Evolutionary conservation across 2,113 vertebrate genomes (phyloP).

Genomic region (Oncorhynchus gorbuscha): DNA sequence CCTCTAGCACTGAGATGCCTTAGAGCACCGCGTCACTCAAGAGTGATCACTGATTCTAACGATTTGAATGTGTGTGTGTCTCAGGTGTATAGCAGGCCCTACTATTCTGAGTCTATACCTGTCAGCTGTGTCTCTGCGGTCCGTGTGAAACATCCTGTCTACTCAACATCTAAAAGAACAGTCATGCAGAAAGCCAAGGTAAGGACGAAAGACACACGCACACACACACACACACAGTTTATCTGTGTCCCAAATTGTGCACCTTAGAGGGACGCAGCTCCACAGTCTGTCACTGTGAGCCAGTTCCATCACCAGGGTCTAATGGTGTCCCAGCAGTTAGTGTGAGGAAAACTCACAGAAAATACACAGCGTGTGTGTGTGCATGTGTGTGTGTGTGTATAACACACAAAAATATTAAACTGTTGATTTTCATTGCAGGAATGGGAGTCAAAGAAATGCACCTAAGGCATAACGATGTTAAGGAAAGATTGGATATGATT

Average conservation of each 20-base stretch:
- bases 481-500: neutral
- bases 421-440: slow-evolving; percentile 73
- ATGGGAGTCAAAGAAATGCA: slow-evolving; percentile 94
- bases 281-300: too few relatives aligned
- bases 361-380: neutral
- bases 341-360: too few relatives aligned
- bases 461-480: slow-evolving; percentile 61
- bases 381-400: neutral
- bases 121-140: slow-evolving; percentile 90
- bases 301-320: too few relatives aligned
- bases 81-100: slow-evolving; percentile 59
- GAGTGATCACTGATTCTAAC: neutral
- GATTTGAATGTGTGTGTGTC: neutral
- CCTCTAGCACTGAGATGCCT: too few relatives aligned
- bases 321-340: too few relatives aligned
- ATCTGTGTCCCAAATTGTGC: too few relatives aligned
- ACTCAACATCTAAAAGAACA: slow-evolving; percentile 80
- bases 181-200: slow-evolving; percentile 97
- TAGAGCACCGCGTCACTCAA: too few relatives aligned
- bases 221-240: neutral
- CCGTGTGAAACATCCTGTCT: slow-evolving; percentile 84
- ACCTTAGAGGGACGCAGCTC: too few relatives aligned
- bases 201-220: slow-evolving; percentile 17
- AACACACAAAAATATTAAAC: neutral
- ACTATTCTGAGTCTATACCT: slow-evolving; percentile 78